These are phyloP conservation scores for Formica exsecta DNA, from an alignment of 1,140 invertebrate genomes.

Conservation along the genomic window DNA sequence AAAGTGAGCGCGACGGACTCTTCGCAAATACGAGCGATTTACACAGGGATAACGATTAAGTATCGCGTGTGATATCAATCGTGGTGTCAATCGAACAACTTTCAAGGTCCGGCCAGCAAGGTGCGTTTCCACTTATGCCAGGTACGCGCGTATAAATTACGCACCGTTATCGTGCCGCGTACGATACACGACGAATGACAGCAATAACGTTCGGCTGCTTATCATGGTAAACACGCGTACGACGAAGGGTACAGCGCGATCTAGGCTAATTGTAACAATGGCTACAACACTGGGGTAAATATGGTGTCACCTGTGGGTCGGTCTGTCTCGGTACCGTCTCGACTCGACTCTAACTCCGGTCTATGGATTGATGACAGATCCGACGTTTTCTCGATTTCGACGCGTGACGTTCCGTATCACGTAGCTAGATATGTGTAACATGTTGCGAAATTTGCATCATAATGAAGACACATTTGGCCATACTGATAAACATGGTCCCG, in stretches of 20 bases:
- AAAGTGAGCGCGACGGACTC: too few relatives aligned
- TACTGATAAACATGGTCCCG: neutral
- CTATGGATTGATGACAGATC: too few relatives aligned
- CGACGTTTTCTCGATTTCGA: too few relatives aligned
- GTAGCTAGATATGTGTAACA: too few relatives aligned
- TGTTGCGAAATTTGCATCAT: neutral
- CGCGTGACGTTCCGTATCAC: too few relatives aligned
- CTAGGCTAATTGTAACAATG: conserved; percentile 39
- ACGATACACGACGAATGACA: neutral
- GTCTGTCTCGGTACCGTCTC: too few relatives aligned
- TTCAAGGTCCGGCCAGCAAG: conserved; percentile 63
- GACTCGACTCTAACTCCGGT: too few relatives aligned
- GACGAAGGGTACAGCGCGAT: neutral
- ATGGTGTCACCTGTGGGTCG: conserved; percentile 47
- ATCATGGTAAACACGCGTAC: conserved; percentile 2
- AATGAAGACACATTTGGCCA: neutral
- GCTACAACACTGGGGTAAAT: conserved; percentile 25
- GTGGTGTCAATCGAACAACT: conserved; percentile 62
- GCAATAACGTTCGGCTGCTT: neutral
- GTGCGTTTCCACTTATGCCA: conserved; percentile 36
- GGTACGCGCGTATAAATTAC: neutral
- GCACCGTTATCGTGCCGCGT: too few relatives aligned
- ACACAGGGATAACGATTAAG: neutral
- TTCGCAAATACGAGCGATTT: neutral
- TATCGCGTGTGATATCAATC: neutral